Percentiles rank a stretch among this genome's conserved stretches.
Evolutionary conservation across 2,797 vertebrate genomes (phyloP).

Genomic region (Cheirogaleus major): DNA sequence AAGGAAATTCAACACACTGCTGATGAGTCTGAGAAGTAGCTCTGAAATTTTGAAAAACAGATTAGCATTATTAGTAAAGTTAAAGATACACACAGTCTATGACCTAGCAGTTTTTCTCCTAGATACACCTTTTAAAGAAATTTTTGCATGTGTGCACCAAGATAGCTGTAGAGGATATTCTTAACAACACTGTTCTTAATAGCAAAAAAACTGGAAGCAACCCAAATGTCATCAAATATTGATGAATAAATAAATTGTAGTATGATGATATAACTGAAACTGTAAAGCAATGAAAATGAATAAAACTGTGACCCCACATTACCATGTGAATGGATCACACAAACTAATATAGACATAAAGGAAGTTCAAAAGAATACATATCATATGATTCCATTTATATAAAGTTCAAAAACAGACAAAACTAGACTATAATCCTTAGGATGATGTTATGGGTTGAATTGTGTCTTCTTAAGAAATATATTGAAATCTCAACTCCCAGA

Average conservation of each 20-base stretch:
- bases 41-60: not conserved
- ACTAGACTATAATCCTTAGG: not conserved
- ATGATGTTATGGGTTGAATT: not conserved
- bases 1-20: not conserved
- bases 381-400: not conserved
- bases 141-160: not conserved
- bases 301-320: not conserved
- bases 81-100: not conserved
- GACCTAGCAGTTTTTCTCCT: not conserved
- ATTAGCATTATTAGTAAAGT: not conserved
- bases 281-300: not conserved
- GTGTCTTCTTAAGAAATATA: not conserved
- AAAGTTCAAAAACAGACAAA: not conserved
- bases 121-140: not conserved
- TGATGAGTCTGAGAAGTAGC: not conserved
- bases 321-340: not conserved
- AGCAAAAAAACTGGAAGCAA: not conserved
- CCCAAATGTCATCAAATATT: not conserved
- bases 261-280: not conserved
- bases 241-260: not conserved
- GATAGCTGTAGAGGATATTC: not conserved
- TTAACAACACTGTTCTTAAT: not conserved
- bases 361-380: not conserved
- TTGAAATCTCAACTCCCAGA: not conserved
- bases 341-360: not conserved